Evolutionary conservation across 1,140 invertebrate genomes (phyloP), one percentile per base, ranked within the genome.

Genomic region (Drosophila oshimai): DNA sequence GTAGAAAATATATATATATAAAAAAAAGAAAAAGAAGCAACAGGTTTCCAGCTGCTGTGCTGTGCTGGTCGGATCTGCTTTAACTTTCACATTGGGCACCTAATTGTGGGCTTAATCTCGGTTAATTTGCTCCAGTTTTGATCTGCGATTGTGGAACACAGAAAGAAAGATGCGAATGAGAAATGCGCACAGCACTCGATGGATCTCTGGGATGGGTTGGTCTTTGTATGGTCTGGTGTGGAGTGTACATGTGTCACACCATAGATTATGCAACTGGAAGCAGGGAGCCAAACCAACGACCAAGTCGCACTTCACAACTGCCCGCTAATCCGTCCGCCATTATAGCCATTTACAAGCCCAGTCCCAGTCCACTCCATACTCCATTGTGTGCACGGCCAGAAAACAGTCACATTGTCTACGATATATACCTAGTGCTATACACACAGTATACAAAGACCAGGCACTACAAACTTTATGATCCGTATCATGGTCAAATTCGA

Each of bases 1-100:
- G 24, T 20, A 34, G 20, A 29, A 46, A 29, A 54, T 20, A 54
- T 9, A 51, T 3, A 22, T 12, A 12, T 13, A 37, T 17, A 36
- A 24, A n/a, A 26, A 50, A n/a, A 17, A 24, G 26, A 22, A 28
- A 22, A 36, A 77, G 41, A 34, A 29, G 29, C 69, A 70, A 67
- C 78, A 77, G 80, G 78, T 83, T 81, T 76, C 72, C 62, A 57
- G 67, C 79, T 74, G 57, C 46, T 53, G 45, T 65, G 22, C 22
- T 6, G 5, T 28, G 44, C 22, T 9, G 42, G 22, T 6, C 31
- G 51, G 28, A 57, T 57, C 58, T 65, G 62, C 44, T n/a, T 87
- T 88, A 88, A 88, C 83, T 87, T 88, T 87, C 81, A 86, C 81
- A 88, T 88, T 86, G 81, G 79, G 79, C 79, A 44, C 79, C 72